Evolutionary conservation across 2,797 vertebrate genomes (phyloP).

Genomic region (Danionella dracula): DNA sequence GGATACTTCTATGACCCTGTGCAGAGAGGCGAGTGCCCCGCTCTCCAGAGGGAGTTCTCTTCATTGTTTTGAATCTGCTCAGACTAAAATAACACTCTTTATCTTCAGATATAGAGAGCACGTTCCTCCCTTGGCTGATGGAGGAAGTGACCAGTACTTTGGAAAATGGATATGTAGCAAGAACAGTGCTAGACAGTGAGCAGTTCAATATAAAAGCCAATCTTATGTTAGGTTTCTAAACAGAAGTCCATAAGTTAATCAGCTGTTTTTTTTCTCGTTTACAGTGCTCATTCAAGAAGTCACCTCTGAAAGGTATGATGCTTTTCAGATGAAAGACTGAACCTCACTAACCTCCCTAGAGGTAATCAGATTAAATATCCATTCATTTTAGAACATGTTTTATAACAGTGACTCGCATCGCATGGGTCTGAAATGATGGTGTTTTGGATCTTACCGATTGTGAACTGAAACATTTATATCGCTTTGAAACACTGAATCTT

Average conservation of each 20-base stretch:
- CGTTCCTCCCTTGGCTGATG: conserved; percentile 86
- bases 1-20: conserved; percentile 87
- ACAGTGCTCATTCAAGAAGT: conserved; percentile 78
- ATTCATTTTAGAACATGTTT: too few relatives aligned
- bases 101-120: conserved; percentile 78
- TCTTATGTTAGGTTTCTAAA: not conserved
- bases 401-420: too few relatives aligned
- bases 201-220: conserved; percentile 20
- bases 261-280: conserved; percentile 34
- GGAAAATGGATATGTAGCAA: conserved; percentile 67
- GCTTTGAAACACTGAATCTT: too few relatives aligned
- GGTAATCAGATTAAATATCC: too few relatives aligned
- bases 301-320: conserved; percentile 56
- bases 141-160: conserved; percentile 68
- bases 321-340: conserved; percentile 38
- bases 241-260: not conserved
- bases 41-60: too few relatives aligned
- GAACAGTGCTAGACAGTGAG: conserved; percentile 82
- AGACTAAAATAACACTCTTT: not conserved
- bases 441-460: too few relatives aligned
- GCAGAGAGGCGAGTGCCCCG: conserved; percentile 73
- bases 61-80: not conserved
- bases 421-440: too few relatives aligned
- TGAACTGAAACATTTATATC: too few relatives aligned
- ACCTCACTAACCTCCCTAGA: not conserved